phyloP scores from a whole-genome alignment of 2,113 vertebrate species.

The Anser cygnoides region DNA sequence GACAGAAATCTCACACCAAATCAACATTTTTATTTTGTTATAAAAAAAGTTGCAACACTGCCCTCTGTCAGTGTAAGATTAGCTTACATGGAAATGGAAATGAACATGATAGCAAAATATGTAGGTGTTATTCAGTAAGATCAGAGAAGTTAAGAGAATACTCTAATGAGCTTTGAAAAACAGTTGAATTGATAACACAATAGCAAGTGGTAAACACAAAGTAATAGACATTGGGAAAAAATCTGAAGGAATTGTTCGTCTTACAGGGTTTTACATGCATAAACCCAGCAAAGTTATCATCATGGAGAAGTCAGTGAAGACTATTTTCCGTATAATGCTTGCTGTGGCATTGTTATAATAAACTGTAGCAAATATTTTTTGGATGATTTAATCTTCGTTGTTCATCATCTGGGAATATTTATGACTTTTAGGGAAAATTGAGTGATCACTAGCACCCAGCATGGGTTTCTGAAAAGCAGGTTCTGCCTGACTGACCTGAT shows the following conservation, averaged over 20 bases:
- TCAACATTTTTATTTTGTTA: not conserved
- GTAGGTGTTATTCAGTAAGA: not conserved
- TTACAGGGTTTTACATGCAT: not conserved
- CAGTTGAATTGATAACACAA: not conserved
- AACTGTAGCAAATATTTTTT: not conserved
- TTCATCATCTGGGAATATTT: not conserved
- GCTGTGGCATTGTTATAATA: not conserved
- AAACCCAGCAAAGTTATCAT: not conserved
- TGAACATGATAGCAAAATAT: not conserved
- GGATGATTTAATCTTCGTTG: not conserved
- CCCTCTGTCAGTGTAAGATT: not conserved
- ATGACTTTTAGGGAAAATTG: not conserved
- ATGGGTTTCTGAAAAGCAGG: not conserved
- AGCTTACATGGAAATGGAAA: not conserved
- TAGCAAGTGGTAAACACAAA: not conserved
- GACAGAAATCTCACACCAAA: not conserved
- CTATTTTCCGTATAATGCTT: not conserved
- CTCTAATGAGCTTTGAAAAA: not conserved
- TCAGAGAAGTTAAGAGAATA: not conserved
- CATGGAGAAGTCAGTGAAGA: not conserved
- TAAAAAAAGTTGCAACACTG: not conserved
- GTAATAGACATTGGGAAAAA: not conserved
- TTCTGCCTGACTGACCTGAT: not conserved
- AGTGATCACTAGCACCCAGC: not conserved
- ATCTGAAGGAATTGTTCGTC: not conserved